phyloP scores from a whole-genome alignment of 2,113 vertebrate genomes.

The Syrrhaptes paradoxus region DNA sequence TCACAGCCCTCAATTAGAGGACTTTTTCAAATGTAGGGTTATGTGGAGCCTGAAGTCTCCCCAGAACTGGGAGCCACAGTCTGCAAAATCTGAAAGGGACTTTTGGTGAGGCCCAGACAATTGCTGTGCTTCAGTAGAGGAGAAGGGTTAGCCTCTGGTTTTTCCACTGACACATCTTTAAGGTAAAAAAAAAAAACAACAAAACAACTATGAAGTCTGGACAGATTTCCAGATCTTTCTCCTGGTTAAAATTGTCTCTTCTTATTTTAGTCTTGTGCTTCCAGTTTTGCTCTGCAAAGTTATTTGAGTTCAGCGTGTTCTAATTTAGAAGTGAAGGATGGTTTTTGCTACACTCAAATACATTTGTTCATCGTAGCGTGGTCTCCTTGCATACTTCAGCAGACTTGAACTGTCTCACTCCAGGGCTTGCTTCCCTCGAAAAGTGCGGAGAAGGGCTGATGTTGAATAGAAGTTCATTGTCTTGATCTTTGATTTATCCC shows the following conservation, averaged over 20 bases:
- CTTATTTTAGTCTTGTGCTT: constrained; percentile 37
- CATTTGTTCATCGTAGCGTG: not conserved
- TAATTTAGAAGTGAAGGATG: constrained; percentile 43
- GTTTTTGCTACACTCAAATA: not conserved
- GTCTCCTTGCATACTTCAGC: constrained; percentile 24
- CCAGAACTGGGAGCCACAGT: not conserved
- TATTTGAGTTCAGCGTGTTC: constrained; percentile 38
- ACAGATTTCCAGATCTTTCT: constrained; percentile 27
- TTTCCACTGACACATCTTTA: not conserved
- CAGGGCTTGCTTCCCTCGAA: not conserved
- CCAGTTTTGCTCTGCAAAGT: constrained; percentile 9
- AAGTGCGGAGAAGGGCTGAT: not conserved
- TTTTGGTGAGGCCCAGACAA: not conserved
- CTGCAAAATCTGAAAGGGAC: not conserved
- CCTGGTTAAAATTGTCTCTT: not conserved
- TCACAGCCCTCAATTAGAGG: not conserved
- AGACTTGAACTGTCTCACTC: not conserved
- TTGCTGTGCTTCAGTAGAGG: not conserved
- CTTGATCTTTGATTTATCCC: constrained; percentile 44
- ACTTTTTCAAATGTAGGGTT: not conserved
- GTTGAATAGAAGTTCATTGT: constrained; percentile 17
- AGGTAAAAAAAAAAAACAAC: not conserved
- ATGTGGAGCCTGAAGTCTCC: not conserved
- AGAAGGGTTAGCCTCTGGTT: not conserved
- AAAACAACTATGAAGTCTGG: not conserved